Percentiles rank a stretch among this genome's conserved stretches.
These are phyloP conservation scores for Ataeniobius toweri DNA, from an alignment of 2,797 vertebrate species.

Conservation along the genomic window DNA sequence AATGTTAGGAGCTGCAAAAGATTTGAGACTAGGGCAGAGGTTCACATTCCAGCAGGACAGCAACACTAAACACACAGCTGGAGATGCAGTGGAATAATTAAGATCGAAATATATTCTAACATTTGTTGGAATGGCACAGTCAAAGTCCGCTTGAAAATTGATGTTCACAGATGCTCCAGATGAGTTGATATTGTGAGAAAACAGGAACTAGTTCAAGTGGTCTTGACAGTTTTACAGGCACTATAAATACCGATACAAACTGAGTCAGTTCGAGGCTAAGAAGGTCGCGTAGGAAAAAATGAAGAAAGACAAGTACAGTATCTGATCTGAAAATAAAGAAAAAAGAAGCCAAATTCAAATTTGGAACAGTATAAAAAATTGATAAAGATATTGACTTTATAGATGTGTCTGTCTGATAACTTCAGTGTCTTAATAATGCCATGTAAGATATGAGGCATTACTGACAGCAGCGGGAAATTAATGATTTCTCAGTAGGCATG, in stretches of 20 bases:
- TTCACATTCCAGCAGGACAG: background rate
- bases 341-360: too few species aligned
- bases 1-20: too few species aligned
- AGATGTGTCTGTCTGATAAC: too few species aligned
- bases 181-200: background rate
- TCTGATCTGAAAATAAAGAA: too few species aligned
- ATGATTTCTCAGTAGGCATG: background rate
- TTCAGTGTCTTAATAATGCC: too few species aligned
- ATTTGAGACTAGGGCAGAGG: too few species aligned
- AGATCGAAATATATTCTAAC: background rate
- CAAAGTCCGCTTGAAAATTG: background rate
- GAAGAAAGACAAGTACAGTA: too few species aligned
- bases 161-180: background rate
- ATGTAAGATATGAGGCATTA: too few species aligned
- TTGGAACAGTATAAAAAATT: too few species aligned
- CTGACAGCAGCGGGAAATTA: too few species aligned
- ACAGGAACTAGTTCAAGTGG: background rate
- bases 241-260: background rate
- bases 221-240: background rate
- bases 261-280: background rate
- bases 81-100: background rate
- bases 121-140: background rate
- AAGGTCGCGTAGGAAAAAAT: background rate
- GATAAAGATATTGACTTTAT: too few species aligned
- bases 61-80: background rate